Evolutionary conservation across 1,140 invertebrate species (phyloP).

Genomic region (Meloidogyne hapla): DNA sequence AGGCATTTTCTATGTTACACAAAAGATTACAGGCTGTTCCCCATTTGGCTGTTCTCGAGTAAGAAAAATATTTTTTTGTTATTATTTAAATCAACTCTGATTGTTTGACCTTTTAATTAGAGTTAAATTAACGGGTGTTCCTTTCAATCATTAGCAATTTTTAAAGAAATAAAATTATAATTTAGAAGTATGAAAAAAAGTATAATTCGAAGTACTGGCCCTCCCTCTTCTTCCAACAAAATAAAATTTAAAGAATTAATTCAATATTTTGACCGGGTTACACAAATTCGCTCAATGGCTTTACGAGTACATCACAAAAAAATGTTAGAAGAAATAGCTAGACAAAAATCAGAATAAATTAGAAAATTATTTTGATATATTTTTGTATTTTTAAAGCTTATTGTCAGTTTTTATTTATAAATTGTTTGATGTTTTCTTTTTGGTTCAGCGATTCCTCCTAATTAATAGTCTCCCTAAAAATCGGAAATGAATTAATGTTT

Average conservation of each 20-base stretch:
- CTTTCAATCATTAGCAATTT: no score
- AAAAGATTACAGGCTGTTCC: conserved; percentile 73
- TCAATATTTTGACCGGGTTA: conserved; percentile 70
- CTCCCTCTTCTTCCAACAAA: conserved; percentile 49
- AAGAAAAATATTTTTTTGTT: conserved; percentile 14
- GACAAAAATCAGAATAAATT: conserved; percentile 12
- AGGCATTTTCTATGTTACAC: conserved; percentile 85
- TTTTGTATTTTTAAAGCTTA: not conserved
- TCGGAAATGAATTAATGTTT: no score
- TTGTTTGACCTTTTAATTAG: no score
- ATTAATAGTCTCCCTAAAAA: no score
- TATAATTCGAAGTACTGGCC: conserved; percentile 24
- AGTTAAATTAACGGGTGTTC: no score
- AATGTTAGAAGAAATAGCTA: conserved; percentile 29
- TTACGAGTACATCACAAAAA: conserved; percentile 25
- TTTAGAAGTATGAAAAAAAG: conserved; percentile 39
- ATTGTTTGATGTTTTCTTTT: no score
- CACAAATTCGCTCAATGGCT: conserved; percentile 16
- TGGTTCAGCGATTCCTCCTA: no score
- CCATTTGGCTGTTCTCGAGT: conserved; percentile 39
- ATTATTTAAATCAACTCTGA: no score
- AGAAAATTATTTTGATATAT: conserved; percentile 4
- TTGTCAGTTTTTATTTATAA: not conserved
- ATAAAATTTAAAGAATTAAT: conserved; percentile 71
- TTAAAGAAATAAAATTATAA: not conserved